Evolutionary conservation across 2,888 invertebrate genomes (phyloP).

Genomic region (Sesia apiformis): DNA sequence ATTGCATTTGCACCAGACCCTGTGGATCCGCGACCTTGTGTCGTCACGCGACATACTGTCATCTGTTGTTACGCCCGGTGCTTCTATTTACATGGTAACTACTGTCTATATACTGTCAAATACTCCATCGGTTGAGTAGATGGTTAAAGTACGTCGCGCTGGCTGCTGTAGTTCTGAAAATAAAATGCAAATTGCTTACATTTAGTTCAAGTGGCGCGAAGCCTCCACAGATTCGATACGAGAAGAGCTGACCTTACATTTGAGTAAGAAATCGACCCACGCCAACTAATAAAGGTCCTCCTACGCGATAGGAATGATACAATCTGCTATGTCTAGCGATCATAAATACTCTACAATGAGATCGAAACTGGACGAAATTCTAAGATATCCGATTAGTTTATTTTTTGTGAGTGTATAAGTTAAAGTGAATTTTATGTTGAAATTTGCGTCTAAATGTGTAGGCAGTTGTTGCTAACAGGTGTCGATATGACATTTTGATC

Average conservation of each 20-base stretch:
- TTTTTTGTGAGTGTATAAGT: slow-evolving; percentile 15
- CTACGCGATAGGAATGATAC: slow-evolving; percentile 45
- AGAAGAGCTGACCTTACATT: slow-evolving; percentile 54
- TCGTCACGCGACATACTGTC: slow-evolving; percentile 26
- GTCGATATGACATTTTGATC: slow-evolving; percentile 7
- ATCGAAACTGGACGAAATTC: slow-evolving; percentile 31
- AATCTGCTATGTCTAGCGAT: slow-evolving; percentile 27
- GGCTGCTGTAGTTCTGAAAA: slow-evolving; percentile 11
- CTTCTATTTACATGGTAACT: slow-evolving; percentile 44
- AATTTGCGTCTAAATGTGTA: slow-evolving; percentile 1
- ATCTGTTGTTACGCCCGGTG: slow-evolving; percentile 51
- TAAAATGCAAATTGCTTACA: slow-evolving; percentile 27
- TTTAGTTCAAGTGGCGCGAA: slow-evolving; percentile 19
- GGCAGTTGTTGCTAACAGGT: slow-evolving; percentile 6
- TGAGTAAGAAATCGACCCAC: slow-evolving; percentile 57
- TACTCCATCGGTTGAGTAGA: slow-evolving; percentile 15
- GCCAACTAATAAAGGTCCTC: slow-evolving; percentile 56
- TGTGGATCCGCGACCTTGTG: slow-evolving; percentile 39
- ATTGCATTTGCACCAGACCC: slow-evolving; percentile 24
- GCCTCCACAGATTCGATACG: slow-evolving; percentile 28
- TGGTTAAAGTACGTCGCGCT: slow-evolving; percentile 3
- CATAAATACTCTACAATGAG: slow-evolving; percentile 29
- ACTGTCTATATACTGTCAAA: not conserved
- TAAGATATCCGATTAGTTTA: not conserved
- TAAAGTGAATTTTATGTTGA: slow-evolving; percentile 15